Base-by-base conservation (phyloP, 2,888 invertebrate species). In the Metallyticus violacea region DNA sequence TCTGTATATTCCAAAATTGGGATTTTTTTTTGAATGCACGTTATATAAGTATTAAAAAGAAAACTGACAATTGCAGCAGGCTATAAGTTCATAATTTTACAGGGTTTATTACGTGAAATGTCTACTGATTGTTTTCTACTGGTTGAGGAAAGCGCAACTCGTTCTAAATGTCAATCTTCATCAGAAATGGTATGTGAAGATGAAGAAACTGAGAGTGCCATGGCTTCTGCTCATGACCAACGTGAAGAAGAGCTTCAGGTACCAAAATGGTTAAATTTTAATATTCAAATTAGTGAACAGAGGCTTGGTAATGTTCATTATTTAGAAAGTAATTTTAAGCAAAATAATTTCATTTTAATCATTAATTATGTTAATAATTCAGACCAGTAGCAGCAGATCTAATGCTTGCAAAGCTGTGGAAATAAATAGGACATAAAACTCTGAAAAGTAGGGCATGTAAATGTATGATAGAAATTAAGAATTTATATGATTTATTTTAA, bases 171-270 rank as follows among this genome's bases (percentile, higher is more conserved):
- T 85, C 92, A 94, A 6, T 90, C 92, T 9, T 93, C 93, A 0
- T 92, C 93, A 85, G 94, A 96, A 89, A 94, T 96, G 88, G 92
- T 94, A 40, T 95, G 96, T 89, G 97, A 97, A 89, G 98, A 98
- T 91, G 98, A 97, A 89, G 98, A 98, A 91, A 93, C 95, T 0
- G 98, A 98, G 92, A 98, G 98, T 91, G 98, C 97, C 0, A 97
- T 98, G 97, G 98, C 98, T 1, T 98, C 98, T 26, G 96, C 97
- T 1, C 97, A 97, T 91, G 98, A 98, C 91, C 98, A 98, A 91
- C 93, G 98, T 87, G 98, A 98, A 92, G 98, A 98, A 89, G 98
- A 99, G 91, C 93, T 98, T 87, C 98, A 98, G 93, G 93, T 92
- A 87, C 26, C 2, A 25, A 84, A 77, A 25, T 26, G 22, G 40